Conservation (phyloP, 2,888 invertebrate species). For the Zele albiditarsus region DNA sequence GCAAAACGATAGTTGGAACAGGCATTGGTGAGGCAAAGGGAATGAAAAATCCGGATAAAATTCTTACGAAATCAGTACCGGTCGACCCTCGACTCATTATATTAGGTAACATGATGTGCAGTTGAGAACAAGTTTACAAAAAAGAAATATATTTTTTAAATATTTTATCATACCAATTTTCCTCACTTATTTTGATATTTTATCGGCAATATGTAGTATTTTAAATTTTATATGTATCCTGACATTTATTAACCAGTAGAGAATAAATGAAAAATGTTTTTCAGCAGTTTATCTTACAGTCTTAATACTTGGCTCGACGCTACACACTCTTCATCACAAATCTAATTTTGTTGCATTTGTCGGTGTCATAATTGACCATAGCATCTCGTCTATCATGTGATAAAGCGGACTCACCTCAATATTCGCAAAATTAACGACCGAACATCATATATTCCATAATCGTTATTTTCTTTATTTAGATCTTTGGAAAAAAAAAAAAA, state of each 20-base stretch:
- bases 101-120: not conserved
- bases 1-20: not conserved
- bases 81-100: slow-evolving; percentile 29
- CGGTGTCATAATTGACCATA: slow-evolving; percentile 25
- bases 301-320: slow-evolving; percentile 27
- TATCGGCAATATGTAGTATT: not conserved
- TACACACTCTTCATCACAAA: not conserved
- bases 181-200: not conserved
- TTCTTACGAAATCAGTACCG: slow-evolving; percentile 38
- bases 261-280: slow-evolving; percentile 9
- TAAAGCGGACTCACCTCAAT: not conserved
- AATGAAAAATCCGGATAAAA: slow-evolving; percentile 23
- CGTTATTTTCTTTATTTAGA: no score
- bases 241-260: no score
- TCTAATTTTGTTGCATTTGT: slow-evolving; percentile 25
- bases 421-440: not conserved
- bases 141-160: not conserved
- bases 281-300: not conserved
- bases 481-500: no score
- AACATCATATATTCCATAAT: not conserved
- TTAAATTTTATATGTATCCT: not conserved
- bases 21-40: slow-evolving; percentile 1
- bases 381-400: slow-evolving; percentile 15
- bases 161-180: not conserved
- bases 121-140: slow-evolving; percentile 4